Base-by-base conservation (phyloP, 2,113 vertebrate genomes). In the Synchiropus splendidus region DNA sequence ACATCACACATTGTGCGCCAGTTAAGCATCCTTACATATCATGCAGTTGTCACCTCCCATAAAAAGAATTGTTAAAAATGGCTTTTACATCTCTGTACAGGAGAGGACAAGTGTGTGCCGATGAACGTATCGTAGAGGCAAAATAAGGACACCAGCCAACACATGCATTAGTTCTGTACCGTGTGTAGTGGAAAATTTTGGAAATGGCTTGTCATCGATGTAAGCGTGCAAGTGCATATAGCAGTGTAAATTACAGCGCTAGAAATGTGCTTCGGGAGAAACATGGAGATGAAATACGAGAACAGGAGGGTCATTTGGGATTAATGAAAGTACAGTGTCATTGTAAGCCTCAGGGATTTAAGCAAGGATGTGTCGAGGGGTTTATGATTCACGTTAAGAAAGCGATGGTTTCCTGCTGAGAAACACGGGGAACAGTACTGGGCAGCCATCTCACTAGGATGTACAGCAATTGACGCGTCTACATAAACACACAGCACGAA, bases 11-110 rank as follows among this genome's bases (percentile, higher is more conserved):
- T 62, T 64, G 59, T 60, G 67, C 48, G 56, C 61, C 50, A 68
- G 61, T 75, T 68, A 79, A 51, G 63, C 67, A 57, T 72, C 49
- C 38, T 62, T 51, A 47, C 52, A 51, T n/a, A n/a, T 45, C 56
- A 59, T 72, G 70, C 69, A 72, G 59, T 76, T 80, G 77, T 74
- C 72, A 8, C 68, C 69, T 70, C 72, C 68, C 64, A 72, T 68
- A 62, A 75, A 77, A 48, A 75, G 65, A 72, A 38, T 38, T 16
- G 44, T 67, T 61, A 45, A 56, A 58, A 54, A 51, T 12, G 27
- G 40, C 56, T 51, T 14, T 31, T 57, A 48, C 35, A 56, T 64
- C 54, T 64, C 47, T 11, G 2, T 58, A 65, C 41, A 67, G 67
- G 67, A 70, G 79, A 48, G 33, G 70, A 76, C 72, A 72, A 77